Base-by-base conservation (phyloP, 2,797 vertebrate species). In the Philypnodon macrostomus region DNA sequence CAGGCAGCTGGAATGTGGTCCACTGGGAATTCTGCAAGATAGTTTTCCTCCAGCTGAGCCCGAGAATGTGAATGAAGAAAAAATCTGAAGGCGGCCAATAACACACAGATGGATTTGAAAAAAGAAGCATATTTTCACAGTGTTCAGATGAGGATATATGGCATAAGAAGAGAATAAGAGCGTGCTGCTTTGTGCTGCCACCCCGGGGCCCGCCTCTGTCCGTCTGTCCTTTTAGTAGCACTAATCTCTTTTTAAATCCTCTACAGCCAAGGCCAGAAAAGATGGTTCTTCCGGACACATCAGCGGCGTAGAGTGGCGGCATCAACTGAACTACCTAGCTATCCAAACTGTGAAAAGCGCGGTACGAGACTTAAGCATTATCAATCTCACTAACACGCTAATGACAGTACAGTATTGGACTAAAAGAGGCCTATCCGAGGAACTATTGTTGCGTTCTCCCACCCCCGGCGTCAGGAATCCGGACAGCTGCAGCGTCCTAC, bases 231-330 rank as follows among this genome's bases (percentile, higher is more conserved):
- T 80, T 80, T 58, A 82, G 68, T 53, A 71, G 55, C 70, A 69
- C 73, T 87, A 86, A 89, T 88, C 87, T 81, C 53, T 60, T 65
- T 54, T 54, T 67, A 74, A 59, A 79, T 83, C 83, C 82, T 63
- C 63, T 54, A 60, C 54, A 70, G 54, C 33, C 34, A 1, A 63
- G 37, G 63, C 69, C 69, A 47, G 69, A 67, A 85, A 81, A 78
- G 77, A 70, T 58, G 62, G 32, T 47, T 36, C 36, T 64, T 54
- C 56, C 63, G 65, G 52, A 23, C 34, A 29, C 35, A 37, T n/a
- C n/a, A n/a, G n/a, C n/a, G n/a, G n/a, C n/a, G n/a, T n/a, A n/a
- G 69, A 31, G 18, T 1, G 44, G 58, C 26, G 9, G 58, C 27
- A 1, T 14, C 49, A 59, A 67, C 67, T 60, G 15, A 11, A 12